These are phyloP conservation scores for Lathronympha strigana DNA, from an alignment of 2,888 invertebrate genomes.

Conservation along the genomic window DNA sequence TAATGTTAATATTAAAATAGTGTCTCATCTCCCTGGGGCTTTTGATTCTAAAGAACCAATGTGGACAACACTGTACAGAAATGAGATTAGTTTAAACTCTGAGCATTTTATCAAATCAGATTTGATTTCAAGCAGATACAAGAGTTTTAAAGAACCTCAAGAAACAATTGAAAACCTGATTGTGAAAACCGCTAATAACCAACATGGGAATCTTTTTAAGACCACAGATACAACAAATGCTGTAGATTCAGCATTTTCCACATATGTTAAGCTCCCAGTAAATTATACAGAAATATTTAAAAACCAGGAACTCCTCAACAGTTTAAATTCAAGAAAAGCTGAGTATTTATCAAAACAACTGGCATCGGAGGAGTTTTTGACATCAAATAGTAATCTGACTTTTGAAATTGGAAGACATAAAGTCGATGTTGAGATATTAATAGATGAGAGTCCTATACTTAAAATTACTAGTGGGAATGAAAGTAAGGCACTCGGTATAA, in stretches of 20 bases:
- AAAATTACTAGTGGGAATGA: slow-evolving; percentile 59
- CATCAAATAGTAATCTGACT: slow-evolving; percentile 52
- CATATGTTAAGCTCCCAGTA: slow-evolving; percentile 63
- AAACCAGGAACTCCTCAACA: slow-evolving; percentile 47
- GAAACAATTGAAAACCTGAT: slow-evolving; percentile 55
- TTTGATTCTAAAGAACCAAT: slow-evolving; percentile 58
- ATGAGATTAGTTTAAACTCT: slow-evolving; percentile 55
- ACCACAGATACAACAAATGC: slow-evolving; percentile 50
- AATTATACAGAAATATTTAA: slow-evolving; percentile 56
- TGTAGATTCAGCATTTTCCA: slow-evolving; percentile 47
- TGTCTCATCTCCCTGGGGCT: slow-evolving; percentile 63
- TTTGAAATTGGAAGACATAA: slow-evolving; percentile 57
- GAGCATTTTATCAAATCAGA: slow-evolving; percentile 66
- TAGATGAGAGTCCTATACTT: slow-evolving; percentile 59
- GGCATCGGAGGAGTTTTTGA: slow-evolving; percentile 60
- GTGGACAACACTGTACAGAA: slow-evolving; percentile 63
- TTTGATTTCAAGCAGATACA: slow-evolving; percentile 43
- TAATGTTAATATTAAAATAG: slow-evolving; percentile 59
- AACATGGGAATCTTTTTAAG: slow-evolving; percentile 56
- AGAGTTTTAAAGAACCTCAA: slow-evolving; percentile 50
- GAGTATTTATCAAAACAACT: slow-evolving; percentile 54
- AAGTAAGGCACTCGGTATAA: slow-evolving; percentile 56
- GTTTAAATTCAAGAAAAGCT: slow-evolving; percentile 53
- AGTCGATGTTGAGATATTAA: slow-evolving; percentile 56
- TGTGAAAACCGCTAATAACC: slow-evolving; percentile 47